Evolutionary conservation across 2,113 vertebrate genomes (phyloP).

Genomic region (Eretmochelys imbricata): DNA sequence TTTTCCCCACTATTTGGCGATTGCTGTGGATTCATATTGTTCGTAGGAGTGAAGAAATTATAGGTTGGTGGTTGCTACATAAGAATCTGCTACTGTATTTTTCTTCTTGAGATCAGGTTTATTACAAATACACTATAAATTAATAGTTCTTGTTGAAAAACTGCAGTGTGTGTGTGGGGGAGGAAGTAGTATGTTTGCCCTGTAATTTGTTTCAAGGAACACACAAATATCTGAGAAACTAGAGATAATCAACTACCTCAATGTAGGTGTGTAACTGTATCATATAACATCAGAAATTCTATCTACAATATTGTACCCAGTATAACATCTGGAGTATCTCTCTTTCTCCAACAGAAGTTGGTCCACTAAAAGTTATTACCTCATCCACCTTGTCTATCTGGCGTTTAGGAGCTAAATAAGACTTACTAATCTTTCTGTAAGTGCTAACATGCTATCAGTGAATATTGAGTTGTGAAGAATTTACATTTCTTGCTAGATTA

Average conservation of each 20-base stretch:
- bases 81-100: rapidly evolving
- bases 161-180: background rate
- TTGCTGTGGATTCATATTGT: background rate
- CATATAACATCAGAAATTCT: background rate
- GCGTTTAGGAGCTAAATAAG: background rate
- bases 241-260: background rate
- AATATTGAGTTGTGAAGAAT: background rate
- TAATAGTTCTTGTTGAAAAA: background rate
- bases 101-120: background rate
- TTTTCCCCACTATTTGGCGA: background rate
- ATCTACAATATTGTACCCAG: background rate
- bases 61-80: background rate
- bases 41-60: background rate
- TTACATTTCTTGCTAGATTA: constrained; percentile 21
- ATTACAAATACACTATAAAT: background rate
- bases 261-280: background rate
- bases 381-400: background rate
- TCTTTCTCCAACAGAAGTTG: background rate
- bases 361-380: background rate
- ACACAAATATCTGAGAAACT: background rate
- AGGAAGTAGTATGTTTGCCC: background rate
- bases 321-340: background rate
- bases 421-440: background rate
- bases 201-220: background rate
- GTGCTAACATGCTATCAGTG: background rate